Evolutionary conservation across 92 coral and sea anemone species (phyloP), one percentile per base, ranked within the genome.

Genomic region (Actinernus sp.): DNA sequence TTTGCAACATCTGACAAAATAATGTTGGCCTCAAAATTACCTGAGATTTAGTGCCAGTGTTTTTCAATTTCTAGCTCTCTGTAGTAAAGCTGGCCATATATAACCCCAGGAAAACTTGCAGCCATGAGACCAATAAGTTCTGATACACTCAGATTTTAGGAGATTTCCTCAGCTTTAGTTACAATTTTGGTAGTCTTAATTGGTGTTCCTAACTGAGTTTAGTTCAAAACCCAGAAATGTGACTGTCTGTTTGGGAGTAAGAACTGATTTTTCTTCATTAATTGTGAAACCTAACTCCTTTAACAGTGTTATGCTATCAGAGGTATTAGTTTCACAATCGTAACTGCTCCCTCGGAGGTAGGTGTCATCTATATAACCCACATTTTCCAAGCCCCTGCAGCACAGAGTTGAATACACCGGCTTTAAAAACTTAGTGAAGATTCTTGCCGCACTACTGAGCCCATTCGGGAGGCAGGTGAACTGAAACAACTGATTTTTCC

Each of bases 381-480:
- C 81, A 74, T 62, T 74, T 34, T 61, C 81, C 37, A 45, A 40
- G 4, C 71, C 81, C 21, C 46, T 46, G 58, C 53, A 47, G 20
- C 70, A 41, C 27, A 63, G 54, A 10, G 71, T 3, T 0, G 67
- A 38, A 26, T 60, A 36, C 1, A 36, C 52, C 13, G 67, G 67
- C 18, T 40, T 60, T 32, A 60, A 18, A 12, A 60, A 4, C 16
- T 55, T 25, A 24, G 40, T 55, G 14, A 55, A 55, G 0, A 55
- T 0, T 2, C 49, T n/a, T 2, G 65, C 25, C 1, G 48, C 47
- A 33, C 65, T 36, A 12, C 13, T 7, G 7, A 33, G 0, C 49
- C 65, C 70, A 46, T 62, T 41, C 44, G 70, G 53, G 19, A 62
- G 38, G 18, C 70, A 62, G 34, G 55, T 44, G 17, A 41, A 62